Evolutionary conservation across 2,113 vertebrate species (phyloP).

Genomic region (Lanius collurio): DNA sequence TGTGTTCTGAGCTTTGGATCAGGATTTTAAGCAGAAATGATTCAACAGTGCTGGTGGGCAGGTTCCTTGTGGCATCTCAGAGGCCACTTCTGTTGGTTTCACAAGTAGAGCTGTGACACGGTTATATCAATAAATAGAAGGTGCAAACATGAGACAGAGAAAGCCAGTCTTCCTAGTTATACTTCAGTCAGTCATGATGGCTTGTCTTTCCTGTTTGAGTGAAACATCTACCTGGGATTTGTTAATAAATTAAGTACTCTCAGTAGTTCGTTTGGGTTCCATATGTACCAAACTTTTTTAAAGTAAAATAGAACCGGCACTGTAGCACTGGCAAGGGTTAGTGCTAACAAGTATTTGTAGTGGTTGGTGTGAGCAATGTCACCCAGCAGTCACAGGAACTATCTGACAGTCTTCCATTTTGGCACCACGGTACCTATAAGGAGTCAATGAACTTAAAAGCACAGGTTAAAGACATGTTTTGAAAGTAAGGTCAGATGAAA

Average conservation of each 20-base stretch:
- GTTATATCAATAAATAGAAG: not conserved
- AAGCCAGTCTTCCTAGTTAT: not conserved
- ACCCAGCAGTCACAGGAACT: not conserved
- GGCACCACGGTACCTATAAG: not conserved
- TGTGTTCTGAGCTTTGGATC: not conserved
- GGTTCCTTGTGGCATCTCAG: not conserved
- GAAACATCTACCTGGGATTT: accelerated
- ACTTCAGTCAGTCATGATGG: not conserved
- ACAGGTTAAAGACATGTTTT: not conserved
- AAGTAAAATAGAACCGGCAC: not conserved
- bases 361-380: not conserved
- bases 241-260: not conserved
- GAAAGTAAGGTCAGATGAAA: not conserved
- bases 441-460: not conserved
- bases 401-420: not conserved
- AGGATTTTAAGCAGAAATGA: not conserved
- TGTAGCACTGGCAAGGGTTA: not conserved
- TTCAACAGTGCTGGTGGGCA: not conserved
- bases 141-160: not conserved
- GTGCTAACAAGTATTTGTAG: not conserved
- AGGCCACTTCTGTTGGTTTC: not conserved
- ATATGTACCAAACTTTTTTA: not conserved
- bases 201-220: not conserved
- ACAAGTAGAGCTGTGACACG: not conserved
- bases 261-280: not conserved